Evolutionary conservation across 2,113 vertebrate species (phyloP).

Genomic region (Cepphus grylle): DNA sequence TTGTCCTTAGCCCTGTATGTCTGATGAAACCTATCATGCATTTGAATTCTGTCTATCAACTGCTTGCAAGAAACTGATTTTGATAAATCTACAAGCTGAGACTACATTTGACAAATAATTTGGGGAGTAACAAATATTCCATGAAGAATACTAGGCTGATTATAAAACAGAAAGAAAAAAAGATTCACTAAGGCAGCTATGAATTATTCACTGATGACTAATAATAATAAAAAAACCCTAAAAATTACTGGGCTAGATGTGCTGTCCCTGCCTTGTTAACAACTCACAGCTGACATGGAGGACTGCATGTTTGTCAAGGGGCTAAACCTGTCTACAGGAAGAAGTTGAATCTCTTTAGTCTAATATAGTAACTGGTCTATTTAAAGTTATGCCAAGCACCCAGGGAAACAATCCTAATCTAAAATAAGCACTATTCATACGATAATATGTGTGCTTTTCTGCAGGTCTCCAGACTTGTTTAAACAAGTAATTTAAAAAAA

Average conservation of each 20-base stretch:
- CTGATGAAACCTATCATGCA: neutral
- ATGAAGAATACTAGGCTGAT: neutral
- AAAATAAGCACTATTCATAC: neutral
- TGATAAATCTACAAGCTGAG: neutral
- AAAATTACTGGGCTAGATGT: neutral
- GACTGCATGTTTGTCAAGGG: neutral
- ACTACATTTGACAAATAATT: neutral
- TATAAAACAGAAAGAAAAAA: neutral
- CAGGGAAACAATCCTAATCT: neutral
- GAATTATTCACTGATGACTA: conserved; percentile 8
- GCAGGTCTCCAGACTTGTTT: neutral
- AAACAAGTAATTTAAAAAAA: neutral
- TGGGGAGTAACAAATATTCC: neutral
- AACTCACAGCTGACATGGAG: neutral
- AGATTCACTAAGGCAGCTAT: neutral
- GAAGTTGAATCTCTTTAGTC: neutral
- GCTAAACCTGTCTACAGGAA: neutral
- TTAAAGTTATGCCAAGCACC: neutral
- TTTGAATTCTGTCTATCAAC: neutral
- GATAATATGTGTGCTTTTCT: neutral
- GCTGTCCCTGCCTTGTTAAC: neutral
- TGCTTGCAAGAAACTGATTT: neutral
- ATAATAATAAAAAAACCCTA: neutral
- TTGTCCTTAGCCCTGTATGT: neutral
- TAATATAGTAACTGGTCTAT: neutral